Percentiles rank a stretch among this genome's conserved stretches.
These are phyloP conservation scores for Ovis aries DNA, from an alignment of 2,113 vertebrate genomes.

Conservation along the genomic window ARS-UI_Ramb_v3.0 NC_056058.1:81385001-81385500, in stretches of 20 bases:
- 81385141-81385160: background rate
- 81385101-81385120: background rate
- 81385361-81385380: background rate
- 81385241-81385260: background rate
- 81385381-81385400: background rate
- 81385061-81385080: background rate
- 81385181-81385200: background rate
- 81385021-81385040: background rate
- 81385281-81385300: background rate
- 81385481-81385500: background rate
- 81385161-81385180: background rate
- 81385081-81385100: background rate
- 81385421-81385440: background rate
- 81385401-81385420: background rate
- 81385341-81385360: background rate
- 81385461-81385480: background rate
- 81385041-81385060: background rate
- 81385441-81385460: background rate
- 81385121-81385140: background rate
- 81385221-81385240: background rate
- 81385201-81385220: background rate
- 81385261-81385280: background rate
- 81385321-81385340: background rate
- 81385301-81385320: background rate
- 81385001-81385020: background rate